Base-by-base conservation (phyloP, 2,113 vertebrate genomes). In the Crotalus tigris region DNA sequence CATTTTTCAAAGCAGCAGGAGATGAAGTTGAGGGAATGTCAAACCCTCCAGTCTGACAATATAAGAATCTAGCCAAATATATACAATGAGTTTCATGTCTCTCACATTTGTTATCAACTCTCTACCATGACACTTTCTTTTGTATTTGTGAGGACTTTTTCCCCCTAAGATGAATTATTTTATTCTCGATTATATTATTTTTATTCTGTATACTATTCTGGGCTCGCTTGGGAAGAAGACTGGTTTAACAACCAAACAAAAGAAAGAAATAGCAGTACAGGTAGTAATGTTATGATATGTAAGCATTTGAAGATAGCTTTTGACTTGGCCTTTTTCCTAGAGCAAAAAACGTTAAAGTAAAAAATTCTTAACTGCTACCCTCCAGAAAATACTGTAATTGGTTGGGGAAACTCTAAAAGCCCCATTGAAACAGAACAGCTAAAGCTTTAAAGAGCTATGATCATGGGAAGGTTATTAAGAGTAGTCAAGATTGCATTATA, bases 401-500 rank as follows among this genome's bases (percentile, higher is more conserved):
- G 21, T 5, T 44, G 24, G 9, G 44, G 8, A 61, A 93, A 64
- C 91, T 33, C 3, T 75, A 88, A 91, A 92, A 15, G 13, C 75
- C 5, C 1, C 44, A 46, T 85, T 64, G 21, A 92, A 49, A 92
- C 23, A 90, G 1, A 46, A 0, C 19, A 55, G 88, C 1, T 61
- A 23, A 33, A 49, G 29, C 5, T 44, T 95, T 89, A 92, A 91
- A 91, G 23, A 85, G 93, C 58, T 90, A 90, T 13, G 51, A 64
- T 93, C 58, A 64, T 64, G 51, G 33, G 59, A 29, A 81, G 86
- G 51, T 0, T 96, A 55, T 21, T 93, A 39, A 87, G 93, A 92
- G 44, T 2, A 64, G 85, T 90, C 94, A 10, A 94, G 93, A 81
- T 39, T 89, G 33, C 21, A 39, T 95, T 94, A 93, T 69, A 94